Percentiles rank a stretch among this genome's conserved stretches.
Conservation (phyloP, 2,888 invertebrate species). For the Leucozona laternaria region DNA sequence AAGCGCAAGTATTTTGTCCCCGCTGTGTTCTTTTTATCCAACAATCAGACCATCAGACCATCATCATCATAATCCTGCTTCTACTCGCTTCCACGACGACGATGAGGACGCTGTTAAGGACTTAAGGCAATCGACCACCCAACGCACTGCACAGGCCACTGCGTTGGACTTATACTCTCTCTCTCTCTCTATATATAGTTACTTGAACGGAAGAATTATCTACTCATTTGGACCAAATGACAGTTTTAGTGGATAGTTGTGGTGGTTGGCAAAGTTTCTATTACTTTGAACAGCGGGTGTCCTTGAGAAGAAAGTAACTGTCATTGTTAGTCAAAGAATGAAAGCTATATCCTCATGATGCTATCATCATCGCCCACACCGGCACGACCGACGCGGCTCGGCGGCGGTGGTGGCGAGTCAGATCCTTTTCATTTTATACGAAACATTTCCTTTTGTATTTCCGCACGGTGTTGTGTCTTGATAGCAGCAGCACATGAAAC, state of each 20-base stretch:
- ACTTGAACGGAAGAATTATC: conserved; percentile 32
- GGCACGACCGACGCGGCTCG: no score
- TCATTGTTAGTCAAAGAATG: conserved; percentile 36
- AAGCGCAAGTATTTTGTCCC: conserved; percentile 9
- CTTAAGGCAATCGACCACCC: conserved; percentile 3
- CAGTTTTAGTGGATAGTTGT: background rate
- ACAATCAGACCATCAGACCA: conserved; percentile 5
- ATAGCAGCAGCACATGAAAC: conserved; percentile 13
- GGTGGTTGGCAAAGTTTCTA: conserved; percentile 24
- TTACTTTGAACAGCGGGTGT: conserved; percentile 29
- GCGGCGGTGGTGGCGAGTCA: background rate
- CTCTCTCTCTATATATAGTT: background rate
- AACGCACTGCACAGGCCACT: background rate
- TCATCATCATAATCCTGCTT: conserved; percentile 8
- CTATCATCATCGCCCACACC: background rate
- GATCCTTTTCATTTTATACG: conserved; percentile 4
- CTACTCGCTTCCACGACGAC: background rate
- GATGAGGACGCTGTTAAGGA: background rate
- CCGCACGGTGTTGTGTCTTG: background rate
- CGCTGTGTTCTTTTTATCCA: conserved; percentile 5
- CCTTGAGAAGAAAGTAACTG: conserved; percentile 33
- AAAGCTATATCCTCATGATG: background rate
- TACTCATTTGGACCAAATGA: conserved; percentile 33
- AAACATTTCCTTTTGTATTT: conserved; percentile 11
- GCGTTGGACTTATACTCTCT: background rate